Evolutionary conservation across 2,797 vertebrate genomes (phyloP).

Genomic region (Hydrophis major): DNA sequence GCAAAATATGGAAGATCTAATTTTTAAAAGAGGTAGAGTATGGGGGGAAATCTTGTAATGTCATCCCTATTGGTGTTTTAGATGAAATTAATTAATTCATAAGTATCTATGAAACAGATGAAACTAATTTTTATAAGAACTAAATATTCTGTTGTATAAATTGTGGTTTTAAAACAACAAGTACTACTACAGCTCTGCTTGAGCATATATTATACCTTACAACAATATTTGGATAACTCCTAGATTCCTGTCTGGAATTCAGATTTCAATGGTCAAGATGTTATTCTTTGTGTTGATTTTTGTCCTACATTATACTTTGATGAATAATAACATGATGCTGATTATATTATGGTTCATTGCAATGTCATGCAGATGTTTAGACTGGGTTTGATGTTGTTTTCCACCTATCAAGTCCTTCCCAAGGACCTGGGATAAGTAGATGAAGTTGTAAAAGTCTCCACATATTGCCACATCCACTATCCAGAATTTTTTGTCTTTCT

Average conservation of each 20-base stretch:
- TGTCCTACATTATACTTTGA: not conserved
- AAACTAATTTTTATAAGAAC: not conserved
- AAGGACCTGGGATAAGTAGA: not conserved
- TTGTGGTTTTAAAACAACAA: not conserved
- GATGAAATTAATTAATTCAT: not conserved
- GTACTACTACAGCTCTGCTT: not conserved
- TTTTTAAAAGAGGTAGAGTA: not conserved
- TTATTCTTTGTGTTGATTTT: not conserved
- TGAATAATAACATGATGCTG: not conserved
- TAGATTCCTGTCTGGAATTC: not conserved
- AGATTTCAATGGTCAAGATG: not conserved
- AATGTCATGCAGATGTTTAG: not conserved
- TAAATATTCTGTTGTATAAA: not conserved
- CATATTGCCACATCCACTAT: too few relatives aligned
- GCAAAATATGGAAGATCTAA: not conserved
- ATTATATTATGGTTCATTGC: not conserved
- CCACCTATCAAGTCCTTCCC: not conserved
- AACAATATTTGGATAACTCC: not conserved
- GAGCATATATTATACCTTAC: not conserved
- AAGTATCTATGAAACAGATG: not conserved
- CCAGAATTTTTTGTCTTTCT: not conserved
- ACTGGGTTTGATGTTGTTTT: not conserved
- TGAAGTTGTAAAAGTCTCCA: not conserved
- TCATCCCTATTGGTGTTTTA: not conserved
- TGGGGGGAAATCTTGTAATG: not conserved